Percentiles rank a stretch among this genome's conserved stretches.
phyloP scores from a whole-genome alignment of 2,888 invertebrate species.

The Polydrusus cervinus region DNA sequence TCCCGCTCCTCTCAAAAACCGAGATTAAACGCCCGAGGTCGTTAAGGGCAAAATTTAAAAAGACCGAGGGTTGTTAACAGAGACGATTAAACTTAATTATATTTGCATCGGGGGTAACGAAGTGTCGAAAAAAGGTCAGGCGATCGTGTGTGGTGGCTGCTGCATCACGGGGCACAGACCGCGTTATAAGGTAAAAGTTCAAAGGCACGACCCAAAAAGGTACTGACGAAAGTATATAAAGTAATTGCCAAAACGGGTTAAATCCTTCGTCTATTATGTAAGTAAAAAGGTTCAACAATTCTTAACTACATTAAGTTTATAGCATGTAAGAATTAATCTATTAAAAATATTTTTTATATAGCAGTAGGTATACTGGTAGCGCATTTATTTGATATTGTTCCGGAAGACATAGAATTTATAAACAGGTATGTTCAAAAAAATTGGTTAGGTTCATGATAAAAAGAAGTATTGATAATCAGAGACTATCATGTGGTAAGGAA shows the following conservation, averaged over 20 bases:
- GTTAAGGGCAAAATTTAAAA: slow-evolving; percentile 50
- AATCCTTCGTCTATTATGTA: background rate
- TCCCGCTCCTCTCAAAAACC: slow-evolving; percentile 48
- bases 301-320: too few relatives aligned
- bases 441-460: too few relatives aligned
- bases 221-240: background rate
- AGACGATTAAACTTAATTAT: slow-evolving; percentile 55
- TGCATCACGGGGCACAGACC: background rate
- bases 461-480: too few relatives aligned
- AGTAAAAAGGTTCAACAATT: too few relatives aligned
- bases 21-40: slow-evolving; percentile 52
- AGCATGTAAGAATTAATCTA: too few relatives aligned
- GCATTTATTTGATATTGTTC: too few relatives aligned
- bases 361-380: too few relatives aligned
- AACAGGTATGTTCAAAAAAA: too few relatives aligned
- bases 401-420: too few relatives aligned
- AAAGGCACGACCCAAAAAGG: background rate
- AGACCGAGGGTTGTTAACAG: slow-evolving; percentile 46
- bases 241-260: background rate
- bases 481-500: too few relatives aligned
- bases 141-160: background rate
- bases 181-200: slow-evolving; percentile 6
- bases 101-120: slow-evolving; percentile 49
- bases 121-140: slow-evolving; percentile 38
- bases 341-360: too few relatives aligned